Evolutionary conservation across 2,888 invertebrate species (phyloP).

Genomic region (Nymphalis polychloros): DNA sequence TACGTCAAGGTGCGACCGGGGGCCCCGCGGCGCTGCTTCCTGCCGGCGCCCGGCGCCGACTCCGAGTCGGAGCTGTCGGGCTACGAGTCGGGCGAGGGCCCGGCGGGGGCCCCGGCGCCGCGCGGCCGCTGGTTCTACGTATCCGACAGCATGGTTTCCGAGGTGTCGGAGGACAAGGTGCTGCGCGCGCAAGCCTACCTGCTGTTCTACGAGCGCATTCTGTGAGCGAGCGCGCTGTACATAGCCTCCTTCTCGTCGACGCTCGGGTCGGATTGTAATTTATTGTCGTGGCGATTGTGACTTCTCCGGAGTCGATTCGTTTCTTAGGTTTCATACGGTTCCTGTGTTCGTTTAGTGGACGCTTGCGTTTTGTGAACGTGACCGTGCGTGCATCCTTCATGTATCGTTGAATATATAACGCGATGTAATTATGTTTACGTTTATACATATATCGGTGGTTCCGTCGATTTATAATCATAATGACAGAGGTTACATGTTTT

Average conservation of each 20-base stretch:
- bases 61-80: conserved; percentile 81
- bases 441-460: not conserved
- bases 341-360: conserved; percentile 19
- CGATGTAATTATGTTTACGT: conserved; percentile 5
- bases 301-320: not conserved
- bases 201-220: conserved; percentile 93
- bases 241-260: conserved; percentile 12
- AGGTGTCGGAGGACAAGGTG: conserved; percentile 90
- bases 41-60: conserved; percentile 81
- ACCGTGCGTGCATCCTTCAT: conserved; percentile 7
- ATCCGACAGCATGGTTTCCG: conserved; percentile 93
- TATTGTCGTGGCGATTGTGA: conserved; percentile 6
- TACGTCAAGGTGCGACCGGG: conserved; percentile 93
- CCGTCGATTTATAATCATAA: conserved; percentile 11
- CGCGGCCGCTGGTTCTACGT: conserved; percentile 91
- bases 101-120: conserved; percentile 54
- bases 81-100: conserved; percentile 79
- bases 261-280: conserved; percentile 12
- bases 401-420: not conserved
- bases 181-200: conserved; percentile 95
- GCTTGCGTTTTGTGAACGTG: conserved; percentile 23
- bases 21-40: conserved; percentile 88
- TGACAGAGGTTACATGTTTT: not conserved
- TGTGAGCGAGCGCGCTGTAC: conserved; percentile 17
- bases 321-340: conserved; percentile 26